Conservation (phyloP, 2,797 vertebrate species). For the Pristis pectinata region DNA sequence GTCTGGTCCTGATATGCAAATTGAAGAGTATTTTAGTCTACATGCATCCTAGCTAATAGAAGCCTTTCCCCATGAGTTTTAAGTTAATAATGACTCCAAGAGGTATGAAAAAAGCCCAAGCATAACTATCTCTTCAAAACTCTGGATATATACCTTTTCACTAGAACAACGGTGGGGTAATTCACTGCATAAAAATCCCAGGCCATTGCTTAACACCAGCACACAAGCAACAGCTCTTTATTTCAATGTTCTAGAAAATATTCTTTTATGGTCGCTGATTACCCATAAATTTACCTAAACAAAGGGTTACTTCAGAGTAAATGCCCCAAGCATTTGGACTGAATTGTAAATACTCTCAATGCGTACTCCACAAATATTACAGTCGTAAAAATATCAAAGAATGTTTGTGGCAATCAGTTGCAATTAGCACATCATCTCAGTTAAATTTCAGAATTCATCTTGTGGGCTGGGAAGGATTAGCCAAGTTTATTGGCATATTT, state of each 20-base stretch:
- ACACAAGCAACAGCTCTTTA: not conserved
- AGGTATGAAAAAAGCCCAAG: not conserved
- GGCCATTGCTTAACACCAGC: not conserved
- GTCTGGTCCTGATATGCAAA: not conserved
- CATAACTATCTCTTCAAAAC: not conserved
- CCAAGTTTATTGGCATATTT: not conserved
- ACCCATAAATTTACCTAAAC: not conserved
- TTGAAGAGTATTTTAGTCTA: not conserved
- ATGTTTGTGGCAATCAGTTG: not conserved
- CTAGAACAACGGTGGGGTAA: not conserved
- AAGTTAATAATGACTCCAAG: not conserved
- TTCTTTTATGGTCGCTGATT: not conserved
- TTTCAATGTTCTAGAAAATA: not conserved
- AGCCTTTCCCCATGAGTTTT: not conserved
- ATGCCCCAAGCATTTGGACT: not conserved
- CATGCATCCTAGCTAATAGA: not conserved
- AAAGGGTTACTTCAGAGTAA: not conserved
- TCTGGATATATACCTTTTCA: not conserved
- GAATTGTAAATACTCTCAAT: not conserved
- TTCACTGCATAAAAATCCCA: not conserved
- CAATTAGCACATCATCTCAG: slow-evolving; percentile 18
- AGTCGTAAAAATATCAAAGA: not conserved
- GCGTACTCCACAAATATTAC: not conserved
- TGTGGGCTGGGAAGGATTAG: not conserved
- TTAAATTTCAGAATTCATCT: not conserved